These are phyloP conservation scores for Hirundo rustica DNA, from an alignment of 2,797 vertebrate genomes.

Conservation along the genomic window DNA sequence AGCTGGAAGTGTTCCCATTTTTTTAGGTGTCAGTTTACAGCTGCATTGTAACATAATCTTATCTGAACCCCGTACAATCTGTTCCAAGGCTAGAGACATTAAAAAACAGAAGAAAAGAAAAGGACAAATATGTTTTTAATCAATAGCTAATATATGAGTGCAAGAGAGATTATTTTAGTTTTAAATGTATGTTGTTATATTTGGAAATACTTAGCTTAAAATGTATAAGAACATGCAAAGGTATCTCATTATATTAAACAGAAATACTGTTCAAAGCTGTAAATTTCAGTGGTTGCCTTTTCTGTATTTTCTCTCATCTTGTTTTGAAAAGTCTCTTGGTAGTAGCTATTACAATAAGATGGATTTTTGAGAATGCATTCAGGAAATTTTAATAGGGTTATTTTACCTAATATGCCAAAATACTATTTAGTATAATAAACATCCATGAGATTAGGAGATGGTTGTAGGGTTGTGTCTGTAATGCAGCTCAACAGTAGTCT, in stretches of 20 bases:
- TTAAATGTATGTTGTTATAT: not conserved
- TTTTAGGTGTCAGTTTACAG: slow-evolving; percentile 40
- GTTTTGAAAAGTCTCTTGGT: not conserved
- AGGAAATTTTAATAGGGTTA: not conserved
- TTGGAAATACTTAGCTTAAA: not conserved
- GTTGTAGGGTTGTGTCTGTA: not conserved
- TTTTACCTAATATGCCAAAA: not conserved
- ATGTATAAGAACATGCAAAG: not conserved
- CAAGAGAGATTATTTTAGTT: not conserved
- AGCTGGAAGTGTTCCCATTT: slow-evolving; percentile 15
- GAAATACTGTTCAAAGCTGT: not conserved
- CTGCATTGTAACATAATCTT: slow-evolving; percentile 35
- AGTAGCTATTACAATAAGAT: not conserved
- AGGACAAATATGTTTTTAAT: not conserved
- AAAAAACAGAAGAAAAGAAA: not conserved
- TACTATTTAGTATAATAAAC: not conserved
- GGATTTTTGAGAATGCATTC: not conserved
- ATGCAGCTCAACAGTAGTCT: not conserved
- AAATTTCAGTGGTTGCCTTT: not conserved
- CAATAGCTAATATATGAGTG: not conserved
- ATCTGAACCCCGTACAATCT: not conserved
- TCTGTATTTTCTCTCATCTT: not conserved
- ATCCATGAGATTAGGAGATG: not conserved
- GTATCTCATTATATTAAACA: not conserved
- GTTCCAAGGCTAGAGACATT: slow-evolving; percentile 13